Evolutionary conservation across 2,888 invertebrate species (phyloP), one percentile per base, ranked within the genome.

Genomic region (Alentia gelatinosa): DNA sequence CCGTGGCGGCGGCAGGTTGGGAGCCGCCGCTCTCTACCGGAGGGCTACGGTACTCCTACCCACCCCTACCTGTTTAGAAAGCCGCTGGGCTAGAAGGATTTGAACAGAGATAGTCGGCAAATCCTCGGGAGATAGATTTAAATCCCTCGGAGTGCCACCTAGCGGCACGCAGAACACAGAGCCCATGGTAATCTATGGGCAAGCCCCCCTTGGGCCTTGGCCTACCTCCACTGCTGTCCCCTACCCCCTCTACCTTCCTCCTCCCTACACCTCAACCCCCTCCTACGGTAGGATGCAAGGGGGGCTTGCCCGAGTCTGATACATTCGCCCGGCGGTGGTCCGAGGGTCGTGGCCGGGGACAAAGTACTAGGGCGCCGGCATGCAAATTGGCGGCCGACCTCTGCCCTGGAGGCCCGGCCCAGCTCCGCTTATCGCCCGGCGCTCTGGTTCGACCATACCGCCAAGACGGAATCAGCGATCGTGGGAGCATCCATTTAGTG

Each of bases 401-500:
- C 86, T 86, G 86, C 1, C 86, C 86, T 42, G 19, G 15, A 26
- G 50, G 86, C 50, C 86, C 86, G 40, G 33, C 37, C 19, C 47
- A 47, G 47, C 19, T 15, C 30, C 33, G 47, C 86, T 86, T 86
- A 86, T 86, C 86, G 39, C 1, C 26, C 86, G 79, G 37, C n/a
- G 23, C 47, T 86, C 86, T 86, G 86, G 42, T 50, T 30, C n/a
- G 86, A 86, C 47, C 47, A 30, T 23, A 19, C 50, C 15, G 86
- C 35, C 30, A 12, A 86, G 47, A 47, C 40, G 12, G 23, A 47
- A 86, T 47, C 47, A 42, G 9, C 47, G 86, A 47, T 47, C 47
- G 47, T n/a, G 86, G 23, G 86, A 30, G 30, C 86, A 50, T 47
- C 86, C 86, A 86, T 86, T 79, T 86, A 86, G 86, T 86, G 86